Evolutionary conservation across 1,140 invertebrate species (phyloP), one percentile per base, ranked within the genome.

Genomic region (Lutraria rhynchaena): DNA sequence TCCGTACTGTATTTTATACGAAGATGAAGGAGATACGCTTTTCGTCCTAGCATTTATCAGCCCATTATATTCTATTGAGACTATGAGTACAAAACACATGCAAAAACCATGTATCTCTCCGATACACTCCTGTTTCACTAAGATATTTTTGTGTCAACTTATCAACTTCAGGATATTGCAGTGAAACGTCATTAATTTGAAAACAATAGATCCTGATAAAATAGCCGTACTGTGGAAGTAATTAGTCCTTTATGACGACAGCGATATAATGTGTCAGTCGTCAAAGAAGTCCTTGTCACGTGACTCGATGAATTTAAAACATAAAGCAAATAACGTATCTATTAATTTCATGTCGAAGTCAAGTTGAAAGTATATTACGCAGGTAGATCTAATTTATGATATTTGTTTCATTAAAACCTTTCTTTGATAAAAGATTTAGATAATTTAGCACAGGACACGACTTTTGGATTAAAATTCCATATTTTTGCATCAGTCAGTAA

Each of bases 1-100:
- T 77, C 33, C 37, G 0, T 58, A 41, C 46, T n/a, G 41, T 55
- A 58, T 77, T 77, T 77, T 77, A 77, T 67, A 63, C 49, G 49
- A 67, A 77, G 75, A 67, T 77, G 60, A 29, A 55, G 55, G 5
- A 65, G 60, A 77, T 67, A 55, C 17, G 35, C 19, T 77, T 55
- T 77, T 58, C 29, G 31, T 11, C 31, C 71, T 61, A 35, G 44
- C 31, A 46, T 41, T 57, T 71, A 71, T 71, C 53, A 51, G 69
- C 31, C 49, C 51, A 29, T 55, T 71, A 55, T 44, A 35, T 22
- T 11, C 63, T 7, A 7, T 7, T 7, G 53, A 22, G n/a, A 55
- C 19, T 7, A 19, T 22, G 27, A 5, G 27, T 55, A 5, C 5
- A 55, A 27, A n/a, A 19, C n/a, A 19, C 7, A 7, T 19, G 19